phyloP scores from a whole-genome alignment of 2,113 vertebrate species.

The Struthio camelus region DNA sequence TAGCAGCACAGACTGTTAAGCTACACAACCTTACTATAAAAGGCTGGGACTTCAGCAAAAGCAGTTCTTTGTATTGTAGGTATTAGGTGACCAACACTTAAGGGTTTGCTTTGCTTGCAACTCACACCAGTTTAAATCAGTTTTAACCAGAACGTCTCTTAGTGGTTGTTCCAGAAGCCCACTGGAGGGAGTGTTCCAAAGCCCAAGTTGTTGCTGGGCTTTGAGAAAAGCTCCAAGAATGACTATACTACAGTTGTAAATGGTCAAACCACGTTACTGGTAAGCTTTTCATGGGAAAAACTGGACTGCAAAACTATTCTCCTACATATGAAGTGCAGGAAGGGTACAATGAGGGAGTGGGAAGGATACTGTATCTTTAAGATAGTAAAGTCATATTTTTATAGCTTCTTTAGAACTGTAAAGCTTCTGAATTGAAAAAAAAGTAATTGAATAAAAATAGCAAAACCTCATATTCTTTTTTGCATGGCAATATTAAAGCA shows the following conservation, averaged over 20 bases:
- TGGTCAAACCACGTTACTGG: not conserved
- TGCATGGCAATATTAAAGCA: conserved; percentile 32
- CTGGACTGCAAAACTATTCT: not conserved
- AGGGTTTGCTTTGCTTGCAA: not conserved
- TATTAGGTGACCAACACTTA: not conserved
- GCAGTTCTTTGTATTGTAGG: not conserved
- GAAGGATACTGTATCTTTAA: conserved; percentile 75
- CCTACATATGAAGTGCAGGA: not conserved
- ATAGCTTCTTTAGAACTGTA: conserved; percentile 30
- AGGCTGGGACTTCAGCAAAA: not conserved
- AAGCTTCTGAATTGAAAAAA: not conserved
- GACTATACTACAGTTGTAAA: not conserved
- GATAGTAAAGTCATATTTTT: not conserved
- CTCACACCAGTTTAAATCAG: not conserved
- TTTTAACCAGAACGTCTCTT: not conserved
- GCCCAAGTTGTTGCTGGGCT: not conserved
- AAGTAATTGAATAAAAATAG: conserved; percentile 68
- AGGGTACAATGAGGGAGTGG: not conserved
- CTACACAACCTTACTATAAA: not conserved
- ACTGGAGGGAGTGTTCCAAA: not conserved
- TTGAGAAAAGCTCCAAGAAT: not conserved
- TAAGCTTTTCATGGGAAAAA: not conserved
- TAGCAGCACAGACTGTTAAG: not conserved
- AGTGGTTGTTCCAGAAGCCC: not conserved
- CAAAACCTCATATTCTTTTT: conserved; percentile 71